phyloP scores from a whole-genome alignment of 2,888 invertebrate genomes.

The Camptogramma bilineatum region DNA sequence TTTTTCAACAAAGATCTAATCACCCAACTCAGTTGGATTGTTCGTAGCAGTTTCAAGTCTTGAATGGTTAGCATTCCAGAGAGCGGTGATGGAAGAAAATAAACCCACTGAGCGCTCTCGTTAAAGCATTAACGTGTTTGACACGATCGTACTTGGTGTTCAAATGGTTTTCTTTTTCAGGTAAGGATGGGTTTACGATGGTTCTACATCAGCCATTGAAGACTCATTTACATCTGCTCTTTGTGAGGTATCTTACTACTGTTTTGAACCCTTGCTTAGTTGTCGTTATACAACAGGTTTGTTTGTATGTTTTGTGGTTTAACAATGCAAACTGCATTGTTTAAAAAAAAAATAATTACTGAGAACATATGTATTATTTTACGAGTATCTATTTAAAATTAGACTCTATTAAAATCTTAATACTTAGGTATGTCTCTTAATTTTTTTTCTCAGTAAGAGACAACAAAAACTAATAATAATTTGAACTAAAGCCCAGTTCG shows the following conservation, averaged over 20 bases:
- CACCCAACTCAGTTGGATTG: conserved; percentile 14
- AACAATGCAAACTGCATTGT: too few relatives aligned
- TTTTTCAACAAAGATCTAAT: too few relatives aligned
- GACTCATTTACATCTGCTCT: conserved; percentile 24
- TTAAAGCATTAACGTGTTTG: conserved; percentile 66
- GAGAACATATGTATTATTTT: too few relatives aligned
- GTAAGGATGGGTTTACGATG: conserved; percentile 29
- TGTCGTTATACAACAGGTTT: too few relatives aligned
- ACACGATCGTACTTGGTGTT: conserved; percentile 41
- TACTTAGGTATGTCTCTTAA: too few relatives aligned
- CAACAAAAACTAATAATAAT: too few relatives aligned
- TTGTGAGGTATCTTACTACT: conserved; percentile 5
- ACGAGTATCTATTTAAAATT: too few relatives aligned
- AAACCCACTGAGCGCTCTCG: conserved; percentile 63
- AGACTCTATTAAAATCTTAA: too few relatives aligned
- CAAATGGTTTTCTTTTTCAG: conserved; percentile 35
- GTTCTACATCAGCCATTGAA: conserved; percentile 13
- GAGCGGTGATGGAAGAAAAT: conserved; percentile 52
- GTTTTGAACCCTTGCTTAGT: background rate
- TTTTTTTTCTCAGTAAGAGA: too few relatives aligned
- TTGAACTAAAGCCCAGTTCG: too few relatives aligned
- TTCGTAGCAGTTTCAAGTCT: conserved; percentile 20
- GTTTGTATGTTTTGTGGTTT: too few relatives aligned
- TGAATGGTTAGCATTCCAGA: conserved; percentile 55
- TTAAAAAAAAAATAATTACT: too few relatives aligned